phyloP scores from a whole-genome alignment of 2,888 invertebrate genomes.

The Chorisops tibialis region DNA sequence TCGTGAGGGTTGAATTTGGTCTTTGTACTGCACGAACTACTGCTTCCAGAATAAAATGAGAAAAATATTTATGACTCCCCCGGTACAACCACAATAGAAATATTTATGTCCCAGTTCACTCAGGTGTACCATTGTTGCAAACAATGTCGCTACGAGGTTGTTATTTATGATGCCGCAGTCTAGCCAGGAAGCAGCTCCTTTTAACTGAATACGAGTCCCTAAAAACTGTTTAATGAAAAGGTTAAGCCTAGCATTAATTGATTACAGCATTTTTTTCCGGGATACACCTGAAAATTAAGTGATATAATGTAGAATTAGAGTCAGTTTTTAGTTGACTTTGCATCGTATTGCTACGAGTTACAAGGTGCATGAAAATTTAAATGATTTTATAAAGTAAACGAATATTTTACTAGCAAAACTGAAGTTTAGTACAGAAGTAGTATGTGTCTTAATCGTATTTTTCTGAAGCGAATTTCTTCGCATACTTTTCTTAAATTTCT shows the following conservation, averaged over 20 bases:
- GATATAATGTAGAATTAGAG: no score
- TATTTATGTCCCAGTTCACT: conserved; percentile 27
- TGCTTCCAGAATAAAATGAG: neutral
- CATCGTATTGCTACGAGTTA: no score
- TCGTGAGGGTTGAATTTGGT: neutral
- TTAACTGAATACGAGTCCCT: no score
- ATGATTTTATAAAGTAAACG: no score
- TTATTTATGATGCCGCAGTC: conserved; percentile 22
- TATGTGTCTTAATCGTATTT: no score
- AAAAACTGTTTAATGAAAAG: no score
- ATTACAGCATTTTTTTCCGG: neutral
- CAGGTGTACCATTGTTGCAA: conserved; percentile 26
- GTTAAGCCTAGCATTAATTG: neutral
- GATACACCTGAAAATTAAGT: neutral
- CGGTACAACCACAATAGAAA: conserved; percentile 29
- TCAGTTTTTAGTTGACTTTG: no score
- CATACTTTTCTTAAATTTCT: no score
- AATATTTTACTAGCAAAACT: no score
- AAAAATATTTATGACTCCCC: conserved; percentile 31
- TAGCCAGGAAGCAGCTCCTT: conserved; percentile 11
- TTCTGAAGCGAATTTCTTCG: no score
- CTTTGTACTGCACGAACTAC: neutral
- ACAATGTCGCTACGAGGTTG: neutral
- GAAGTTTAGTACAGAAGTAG: no score
- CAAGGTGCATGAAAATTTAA: no score